phyloP scores from a whole-genome alignment of 2,888 invertebrate species.

The Trissolcus japonicus region DNA sequence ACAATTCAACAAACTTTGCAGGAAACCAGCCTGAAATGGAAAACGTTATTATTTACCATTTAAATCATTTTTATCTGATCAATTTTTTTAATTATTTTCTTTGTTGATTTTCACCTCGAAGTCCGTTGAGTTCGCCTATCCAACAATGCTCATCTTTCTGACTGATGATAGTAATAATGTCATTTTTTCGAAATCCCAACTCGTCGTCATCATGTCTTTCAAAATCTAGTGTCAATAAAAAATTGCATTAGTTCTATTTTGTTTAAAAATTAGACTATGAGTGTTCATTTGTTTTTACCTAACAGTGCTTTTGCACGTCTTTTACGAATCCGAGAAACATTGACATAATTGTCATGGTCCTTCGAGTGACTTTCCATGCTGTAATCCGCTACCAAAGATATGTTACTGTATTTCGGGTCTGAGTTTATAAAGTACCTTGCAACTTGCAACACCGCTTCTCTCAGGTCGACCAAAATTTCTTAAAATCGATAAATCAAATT shows the following conservation, averaged over 20 bases:
- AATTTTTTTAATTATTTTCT: too few species aligned
- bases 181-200: constrained; percentile 97
- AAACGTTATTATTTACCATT: not conserved
- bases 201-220: constrained; percentile 99
- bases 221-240: constrained; percentile 82
- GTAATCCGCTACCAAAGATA: constrained; percentile 92
- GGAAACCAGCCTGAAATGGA: constrained; percentile 89
- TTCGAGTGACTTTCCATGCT: constrained; percentile 95
- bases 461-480: constrained; percentile 97
- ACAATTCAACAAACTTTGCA: constrained; percentile 94
- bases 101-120: constrained; percentile 79
- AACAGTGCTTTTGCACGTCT: constrained; percentile 95
- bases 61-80: constrained; percentile 52
- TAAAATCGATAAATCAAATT: too few species aligned
- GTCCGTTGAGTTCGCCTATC: constrained; percentile 97
- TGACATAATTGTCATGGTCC: constrained; percentile 96
- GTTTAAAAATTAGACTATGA: too few species aligned
- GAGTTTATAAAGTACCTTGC: constrained; percentile 96
- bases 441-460: constrained; percentile 95
- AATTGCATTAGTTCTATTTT: not conserved
- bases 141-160: constrained; percentile 99
- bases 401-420: constrained; percentile 91
- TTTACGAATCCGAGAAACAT: constrained; percentile 90
- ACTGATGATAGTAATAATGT: constrained; percentile 97
- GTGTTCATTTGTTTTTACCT: constrained; percentile 76